A percentile compares a stretch with the other conserved stretches of the same genome.
Evolutionary conservation across 2,797 vertebrate species (phyloP).

Genomic region (Cossypha heuglini): DNA sequence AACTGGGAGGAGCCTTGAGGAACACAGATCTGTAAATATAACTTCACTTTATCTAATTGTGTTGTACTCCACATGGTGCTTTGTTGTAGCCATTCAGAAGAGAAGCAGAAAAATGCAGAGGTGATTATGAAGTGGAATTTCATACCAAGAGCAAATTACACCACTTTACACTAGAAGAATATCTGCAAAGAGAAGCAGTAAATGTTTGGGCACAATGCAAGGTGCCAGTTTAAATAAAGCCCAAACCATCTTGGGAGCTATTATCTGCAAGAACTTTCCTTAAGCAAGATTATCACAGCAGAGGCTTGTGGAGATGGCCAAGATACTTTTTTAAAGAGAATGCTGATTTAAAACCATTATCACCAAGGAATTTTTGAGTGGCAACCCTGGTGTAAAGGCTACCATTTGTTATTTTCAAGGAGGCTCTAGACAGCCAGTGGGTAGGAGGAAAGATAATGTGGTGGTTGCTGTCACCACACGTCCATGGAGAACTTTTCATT

Average conservation of each 20-base stretch:
- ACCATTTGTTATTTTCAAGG: background rate
- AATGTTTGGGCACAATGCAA: background rate
- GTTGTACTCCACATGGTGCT: background rate
- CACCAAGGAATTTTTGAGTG: background rate
- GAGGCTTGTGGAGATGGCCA: background rate
- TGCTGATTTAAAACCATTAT: background rate
- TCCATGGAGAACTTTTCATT: background rate
- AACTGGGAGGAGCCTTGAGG: background rate
- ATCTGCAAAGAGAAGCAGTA: constrained; percentile 22
- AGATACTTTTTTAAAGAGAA: background rate
- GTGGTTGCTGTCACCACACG: fast-evolving
- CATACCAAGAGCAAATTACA: constrained; percentile 41
- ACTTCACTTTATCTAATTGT: background rate
- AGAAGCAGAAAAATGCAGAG: constrained; percentile 24
- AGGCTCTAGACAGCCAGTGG: background rate
- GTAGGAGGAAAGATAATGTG: background rate
- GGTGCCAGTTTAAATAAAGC: background rate
- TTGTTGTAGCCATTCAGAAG: background rate
- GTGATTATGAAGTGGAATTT: constrained; percentile 42
- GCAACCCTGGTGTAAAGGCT: background rate
- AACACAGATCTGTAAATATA: background rate
- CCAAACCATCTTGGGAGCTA: background rate
- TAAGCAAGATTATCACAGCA: background rate
- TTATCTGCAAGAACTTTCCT: background rate
- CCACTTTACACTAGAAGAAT: constrained; percentile 5